Base-by-base conservation (phyloP, 2,888 invertebrate genomes). In the Fragum fragum region DNA sequence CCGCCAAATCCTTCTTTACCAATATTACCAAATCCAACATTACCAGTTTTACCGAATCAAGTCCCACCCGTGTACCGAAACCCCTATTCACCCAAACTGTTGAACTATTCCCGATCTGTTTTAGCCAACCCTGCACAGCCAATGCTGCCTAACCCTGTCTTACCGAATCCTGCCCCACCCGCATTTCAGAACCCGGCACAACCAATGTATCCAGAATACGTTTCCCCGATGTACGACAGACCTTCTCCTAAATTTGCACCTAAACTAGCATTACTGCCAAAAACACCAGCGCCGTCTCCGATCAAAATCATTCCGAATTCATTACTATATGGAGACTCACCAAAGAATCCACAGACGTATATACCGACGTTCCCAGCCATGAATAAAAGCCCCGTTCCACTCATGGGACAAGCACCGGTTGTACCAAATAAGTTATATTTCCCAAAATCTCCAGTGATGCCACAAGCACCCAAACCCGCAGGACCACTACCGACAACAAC, bases 391-490 rank as follows among this genome's bases (percentile, higher is more conserved):
- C 57, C 28, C 16, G 26, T 57, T 26, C 14, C 28, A 26, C 61
- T 32, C 11, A 29, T 32, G n/a, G 32, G 32, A 32, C 59, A 28
- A 16, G 29, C 28, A 61, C 61, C 61, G 16, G 26, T 26, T 28
- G 29, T 28, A 32, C 29, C 26, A 29, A 61, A 61, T 3, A 61
- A 29, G 32, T 18, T 61, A 32, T 61, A 61, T n/a, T 61, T 61
- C 18, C 61, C 47, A 9, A 57, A 57, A 57, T 2, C 61, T 1
- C 32, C 29, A 1, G 32, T 32, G 1, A 32, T 29, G 32, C 61
- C 61, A 16, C n/a, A 2, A 57, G 57, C 57, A 26, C 23, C 32
- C 1, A 29, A 6, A 61, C n/a, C 32, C 0, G 32, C 61, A 57
- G 57, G 16, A 21, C 0, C 18, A 26, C 57, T 26, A 3, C 3